Evolutionary conservation across 2,113 vertebrate species (phyloP).

Genomic region (Pseudorasbora parva): DNA sequence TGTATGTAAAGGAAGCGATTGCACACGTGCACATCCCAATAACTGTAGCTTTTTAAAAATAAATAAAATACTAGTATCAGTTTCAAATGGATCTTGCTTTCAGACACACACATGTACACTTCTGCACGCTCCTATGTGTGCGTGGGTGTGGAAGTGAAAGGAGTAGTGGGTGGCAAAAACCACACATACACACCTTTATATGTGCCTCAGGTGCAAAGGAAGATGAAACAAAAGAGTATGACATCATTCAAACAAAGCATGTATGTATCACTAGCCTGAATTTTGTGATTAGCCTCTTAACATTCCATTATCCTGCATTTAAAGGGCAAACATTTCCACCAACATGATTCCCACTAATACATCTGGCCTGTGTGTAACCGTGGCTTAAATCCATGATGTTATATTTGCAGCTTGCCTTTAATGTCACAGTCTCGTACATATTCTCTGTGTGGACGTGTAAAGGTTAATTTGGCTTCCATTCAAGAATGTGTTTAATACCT

Average conservation of each 20-base stretch:
- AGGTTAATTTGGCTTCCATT: conserved; percentile 55
- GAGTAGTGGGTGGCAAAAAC: conserved; percentile 30
- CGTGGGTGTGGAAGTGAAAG: conserved; percentile 24
- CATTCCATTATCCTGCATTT: not conserved
- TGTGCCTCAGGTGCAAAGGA: conserved; percentile 9
- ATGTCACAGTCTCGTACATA: not conserved
- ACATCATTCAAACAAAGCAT: conserved; percentile 13
- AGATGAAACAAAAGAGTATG: not conserved
- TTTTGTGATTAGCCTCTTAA: not conserved
- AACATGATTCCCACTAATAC: not conserved
- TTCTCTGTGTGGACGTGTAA: not conserved
- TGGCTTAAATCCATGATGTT: not conserved
- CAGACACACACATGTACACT: conserved; percentile 20
- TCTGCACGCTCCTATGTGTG: not conserved
- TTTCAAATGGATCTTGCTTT: conserved; percentile 40
- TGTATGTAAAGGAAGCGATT: not conserved
- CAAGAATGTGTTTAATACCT: conserved; percentile 46
- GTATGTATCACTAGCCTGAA: not conserved
- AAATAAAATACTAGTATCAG: conserved; percentile 43
- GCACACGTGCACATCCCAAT: not conserved
- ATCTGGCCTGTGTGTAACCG: not conserved
- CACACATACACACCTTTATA: conserved; percentile 22
- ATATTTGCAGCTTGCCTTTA: not conserved
- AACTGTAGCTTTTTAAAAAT: conserved; percentile 35
- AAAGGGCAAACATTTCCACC: not conserved